phyloP scores from a whole-genome alignment of 2,113 vertebrate species.

The Sphyrna mokarran region DNA sequence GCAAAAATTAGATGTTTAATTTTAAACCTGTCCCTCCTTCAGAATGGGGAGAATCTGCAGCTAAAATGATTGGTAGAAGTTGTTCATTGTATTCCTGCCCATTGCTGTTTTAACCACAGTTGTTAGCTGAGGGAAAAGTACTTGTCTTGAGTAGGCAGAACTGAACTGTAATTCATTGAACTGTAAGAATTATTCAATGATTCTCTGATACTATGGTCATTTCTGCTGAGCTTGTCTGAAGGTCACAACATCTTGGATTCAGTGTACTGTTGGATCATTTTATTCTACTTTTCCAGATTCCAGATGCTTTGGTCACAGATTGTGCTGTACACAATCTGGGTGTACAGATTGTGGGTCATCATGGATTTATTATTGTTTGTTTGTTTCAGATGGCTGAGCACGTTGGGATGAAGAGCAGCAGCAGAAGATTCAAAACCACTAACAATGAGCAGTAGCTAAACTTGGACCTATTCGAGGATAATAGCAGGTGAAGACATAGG shows the following conservation, averaged over 20 bases:
- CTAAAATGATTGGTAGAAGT: background rate
- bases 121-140: background rate
- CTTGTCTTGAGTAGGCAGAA: background rate
- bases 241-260: background rate
- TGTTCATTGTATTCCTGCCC: background rate
- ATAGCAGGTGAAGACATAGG: background rate
- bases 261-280: background rate
- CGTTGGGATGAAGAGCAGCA: background rate
- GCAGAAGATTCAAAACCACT: background rate
- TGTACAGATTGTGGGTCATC: too few species aligned
- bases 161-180: background rate
- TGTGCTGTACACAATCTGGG: too few species aligned
- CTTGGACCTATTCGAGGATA: background rate
- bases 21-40: background rate
- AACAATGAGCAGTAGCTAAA: background rate
- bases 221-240: background rate
- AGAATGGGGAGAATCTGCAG: background rate
- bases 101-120: background rate
- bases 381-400: background rate
- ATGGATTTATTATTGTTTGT: background rate
- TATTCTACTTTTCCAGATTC: background rate
- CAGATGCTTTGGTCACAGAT: background rate
- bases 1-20: background rate
- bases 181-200: background rate
- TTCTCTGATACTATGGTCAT: background rate